Evolutionary conservation across 2,888 invertebrate genomes (phyloP).

Genomic region (Platycheirus rosarum): DNA sequence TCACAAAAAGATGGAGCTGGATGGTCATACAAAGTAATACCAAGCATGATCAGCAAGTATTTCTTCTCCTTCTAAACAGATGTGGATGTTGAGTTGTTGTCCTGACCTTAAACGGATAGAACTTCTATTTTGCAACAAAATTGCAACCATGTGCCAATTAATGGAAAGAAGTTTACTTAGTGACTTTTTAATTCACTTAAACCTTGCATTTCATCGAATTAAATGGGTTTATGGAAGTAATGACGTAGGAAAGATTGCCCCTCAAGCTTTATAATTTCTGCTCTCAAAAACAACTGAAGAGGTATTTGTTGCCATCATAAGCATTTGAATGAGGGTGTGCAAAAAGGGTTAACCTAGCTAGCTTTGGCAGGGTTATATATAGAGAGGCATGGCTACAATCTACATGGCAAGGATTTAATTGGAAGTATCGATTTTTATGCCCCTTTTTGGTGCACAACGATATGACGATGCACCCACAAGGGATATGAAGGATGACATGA

Average conservation of each 20-base stretch:
- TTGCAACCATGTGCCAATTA: neutral
- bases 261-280: constrained; percentile 13
- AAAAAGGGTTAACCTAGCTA: constrained; percentile 1
- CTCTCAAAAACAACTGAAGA: constrained; percentile 6
- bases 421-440: constrained; percentile 60
- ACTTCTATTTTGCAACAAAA: neutral
- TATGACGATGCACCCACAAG: constrained; percentile 35
- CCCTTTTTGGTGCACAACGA: neutral
- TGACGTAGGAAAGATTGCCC: constrained; percentile 5
- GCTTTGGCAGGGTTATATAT: neutral
- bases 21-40: neutral
- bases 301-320: constrained; percentile 17
- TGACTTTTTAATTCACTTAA: neutral
- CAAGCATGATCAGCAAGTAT: too few relatives aligned
- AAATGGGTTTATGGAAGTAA: constrained; percentile 17
- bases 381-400: neutral
- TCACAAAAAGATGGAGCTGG: too few relatives aligned
- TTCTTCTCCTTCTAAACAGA: neutral
- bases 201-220: constrained; percentile 1
- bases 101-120: neutral
- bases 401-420: constrained; percentile 54
- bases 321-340: constrained; percentile 1
- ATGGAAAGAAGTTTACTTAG: neutral
- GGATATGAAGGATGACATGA: constrained; percentile 42
- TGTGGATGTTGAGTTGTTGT: neutral